phyloP scores from a whole-genome alignment of 2,888 invertebrate genomes.

The Chymomyza procnemis region DNA sequence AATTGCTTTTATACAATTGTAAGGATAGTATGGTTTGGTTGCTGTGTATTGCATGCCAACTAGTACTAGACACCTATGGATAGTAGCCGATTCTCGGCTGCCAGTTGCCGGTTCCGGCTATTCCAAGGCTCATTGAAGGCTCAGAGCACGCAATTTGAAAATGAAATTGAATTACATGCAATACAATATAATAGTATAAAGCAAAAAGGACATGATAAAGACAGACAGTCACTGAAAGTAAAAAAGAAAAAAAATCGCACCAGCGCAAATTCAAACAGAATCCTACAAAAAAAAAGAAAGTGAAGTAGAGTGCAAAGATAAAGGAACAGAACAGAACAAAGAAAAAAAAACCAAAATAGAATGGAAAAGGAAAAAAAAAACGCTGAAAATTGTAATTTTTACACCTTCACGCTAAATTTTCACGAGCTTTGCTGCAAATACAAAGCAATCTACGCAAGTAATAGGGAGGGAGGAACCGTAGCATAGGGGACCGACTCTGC shows the following conservation, averaged over 20 bases:
- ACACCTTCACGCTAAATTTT: slow-evolving; percentile 64
- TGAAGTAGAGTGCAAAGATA: slow-evolving; percentile 1
- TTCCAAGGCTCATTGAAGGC: background rate
- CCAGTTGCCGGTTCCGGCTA: background rate
- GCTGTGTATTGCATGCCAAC: background rate
- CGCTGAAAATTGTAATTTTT: slow-evolving; percentile 63
- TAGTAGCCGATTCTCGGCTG: background rate
- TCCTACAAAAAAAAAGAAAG: background rate
- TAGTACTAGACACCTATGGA: background rate
- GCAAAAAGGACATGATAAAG: background rate
- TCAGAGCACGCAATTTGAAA: slow-evolving; percentile 16
- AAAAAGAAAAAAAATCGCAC: background rate
- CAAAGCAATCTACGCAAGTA: background rate
- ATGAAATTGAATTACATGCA: slow-evolving; percentile 52
- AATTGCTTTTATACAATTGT: background rate
- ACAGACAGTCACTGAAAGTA: background rate
- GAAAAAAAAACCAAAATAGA: background rate
- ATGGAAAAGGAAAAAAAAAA: background rate
- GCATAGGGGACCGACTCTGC: background rate
- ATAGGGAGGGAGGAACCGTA: background rate
- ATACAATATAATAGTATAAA: background rate
- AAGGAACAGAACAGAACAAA: background rate
- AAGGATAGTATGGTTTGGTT: background rate
- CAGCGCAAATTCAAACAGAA: background rate
- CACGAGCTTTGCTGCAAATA: background rate